Evolutionary conservation across 1,140 invertebrate genomes (phyloP).

Genomic region (Halesus radiatus): DNA sequence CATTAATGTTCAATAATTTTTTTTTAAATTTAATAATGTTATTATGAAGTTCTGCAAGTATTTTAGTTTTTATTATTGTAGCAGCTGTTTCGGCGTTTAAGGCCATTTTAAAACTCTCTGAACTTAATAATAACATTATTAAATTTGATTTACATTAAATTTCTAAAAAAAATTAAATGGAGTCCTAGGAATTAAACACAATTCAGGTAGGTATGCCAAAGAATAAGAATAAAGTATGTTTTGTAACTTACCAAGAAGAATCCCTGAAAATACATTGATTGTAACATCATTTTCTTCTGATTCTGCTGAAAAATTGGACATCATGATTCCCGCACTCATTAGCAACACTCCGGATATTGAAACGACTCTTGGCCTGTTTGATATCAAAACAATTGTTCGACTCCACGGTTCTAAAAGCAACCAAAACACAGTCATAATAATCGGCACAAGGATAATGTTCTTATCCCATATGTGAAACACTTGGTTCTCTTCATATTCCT

Average conservation of each 20-base stretch:
- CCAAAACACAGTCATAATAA: conserved; percentile 70
- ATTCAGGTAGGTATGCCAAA: neutral
- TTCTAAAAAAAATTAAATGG: no score
- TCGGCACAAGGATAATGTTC: conserved; percentile 70
- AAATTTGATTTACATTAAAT: no score
- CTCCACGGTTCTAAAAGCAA: conserved; percentile 72
- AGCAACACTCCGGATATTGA: conserved; percentile 67
- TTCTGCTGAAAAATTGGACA: conserved; percentile 66
- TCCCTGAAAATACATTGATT: conserved; percentile 66
- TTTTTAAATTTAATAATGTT: no score
- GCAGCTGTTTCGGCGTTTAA: no score
- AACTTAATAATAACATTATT: no score
- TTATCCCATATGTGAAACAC: conserved; percentile 67
- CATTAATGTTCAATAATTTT: no score
- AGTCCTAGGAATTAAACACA: no score
- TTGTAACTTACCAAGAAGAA: conserved; percentile 63
- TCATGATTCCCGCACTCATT: conserved; percentile 65
- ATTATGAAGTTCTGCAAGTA: no score
- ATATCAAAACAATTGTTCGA: conserved; percentile 67
- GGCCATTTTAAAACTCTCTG: no score
- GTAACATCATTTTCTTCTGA: conserved; percentile 64
- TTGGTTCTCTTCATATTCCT: conserved; percentile 64
- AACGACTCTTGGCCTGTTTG: conserved; percentile 70
- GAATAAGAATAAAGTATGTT: neutral
- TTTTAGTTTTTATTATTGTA: no score